phyloP scores from a whole-genome alignment of 1,140 invertebrate species.

The Solenopsis fugax region DNA sequence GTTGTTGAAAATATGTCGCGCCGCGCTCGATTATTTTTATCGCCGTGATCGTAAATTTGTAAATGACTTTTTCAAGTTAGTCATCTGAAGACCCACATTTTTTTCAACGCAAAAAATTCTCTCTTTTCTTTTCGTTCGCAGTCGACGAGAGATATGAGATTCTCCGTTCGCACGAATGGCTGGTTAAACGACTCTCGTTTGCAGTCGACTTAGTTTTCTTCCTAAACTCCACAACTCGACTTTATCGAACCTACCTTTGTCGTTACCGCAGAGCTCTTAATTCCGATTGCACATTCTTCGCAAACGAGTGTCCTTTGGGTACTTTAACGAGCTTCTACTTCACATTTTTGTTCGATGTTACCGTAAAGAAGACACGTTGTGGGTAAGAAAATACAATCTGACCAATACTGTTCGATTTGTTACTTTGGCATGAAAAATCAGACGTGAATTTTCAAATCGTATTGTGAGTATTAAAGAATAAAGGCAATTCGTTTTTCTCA shows the following conservation, averaged over 20 bases:
- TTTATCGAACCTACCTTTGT: slow-evolving; percentile 19
- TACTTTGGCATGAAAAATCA: slow-evolving; percentile 6
- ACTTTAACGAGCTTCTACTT: slow-evolving; percentile 19
- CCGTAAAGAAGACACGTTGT: not conserved
- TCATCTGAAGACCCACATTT: not conserved
- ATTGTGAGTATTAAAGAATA: slow-evolving; percentile 61
- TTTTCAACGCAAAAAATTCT: not conserved
- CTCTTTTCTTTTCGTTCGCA: not conserved
- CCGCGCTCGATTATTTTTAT: not conserved
- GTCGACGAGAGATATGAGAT: slow-evolving; percentile 23
- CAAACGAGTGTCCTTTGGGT: not conserved
- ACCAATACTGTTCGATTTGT: not conserved
- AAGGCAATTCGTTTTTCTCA: slow-evolving; percentile 26
- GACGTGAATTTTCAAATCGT: slow-evolving; percentile 24
- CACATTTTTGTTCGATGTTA: not conserved
- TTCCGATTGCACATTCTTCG: slow-evolving; percentile 13
- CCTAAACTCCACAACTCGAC: slow-evolving; percentile 31
- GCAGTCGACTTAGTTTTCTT: slow-evolving; percentile 21
- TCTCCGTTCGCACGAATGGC: slow-evolving; percentile 23
- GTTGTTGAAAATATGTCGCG: slow-evolving; percentile 15
- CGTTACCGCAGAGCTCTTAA: slow-evolving; percentile 35
- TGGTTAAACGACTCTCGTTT: slow-evolving; percentile 33
- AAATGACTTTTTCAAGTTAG: slow-evolving; percentile 26
- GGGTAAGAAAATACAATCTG: not conserved
- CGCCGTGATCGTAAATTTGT: not conserved